phyloP scores from a whole-genome alignment of 2,113 vertebrate species.

The Onychostoma macrolepis region DNA sequence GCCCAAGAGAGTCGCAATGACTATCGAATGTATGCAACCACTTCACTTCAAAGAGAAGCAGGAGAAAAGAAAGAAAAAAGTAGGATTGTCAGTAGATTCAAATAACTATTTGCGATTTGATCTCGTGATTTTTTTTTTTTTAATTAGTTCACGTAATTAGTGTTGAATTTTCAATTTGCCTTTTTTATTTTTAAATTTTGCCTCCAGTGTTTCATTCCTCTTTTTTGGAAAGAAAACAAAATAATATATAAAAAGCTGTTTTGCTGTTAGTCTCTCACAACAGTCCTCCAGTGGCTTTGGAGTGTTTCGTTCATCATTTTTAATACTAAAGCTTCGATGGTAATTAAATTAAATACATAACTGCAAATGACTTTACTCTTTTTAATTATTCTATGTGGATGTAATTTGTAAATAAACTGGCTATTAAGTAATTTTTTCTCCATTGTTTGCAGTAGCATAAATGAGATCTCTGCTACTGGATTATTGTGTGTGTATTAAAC shows the following conservation, averaged over 20 bases:
- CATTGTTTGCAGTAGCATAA: background rate
- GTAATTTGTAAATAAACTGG: background rate
- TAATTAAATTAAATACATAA: background rate
- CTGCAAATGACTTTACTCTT: background rate
- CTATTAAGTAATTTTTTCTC: background rate
- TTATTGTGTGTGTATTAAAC: background rate
- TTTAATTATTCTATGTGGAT: background rate
- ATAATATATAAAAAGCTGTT: background rate
- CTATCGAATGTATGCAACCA: conserved; percentile 15
- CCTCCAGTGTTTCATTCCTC: background rate
- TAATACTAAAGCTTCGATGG: background rate
- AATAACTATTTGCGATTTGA: background rate
- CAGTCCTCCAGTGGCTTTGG: background rate
- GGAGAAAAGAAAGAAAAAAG: background rate
- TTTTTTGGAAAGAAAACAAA: background rate
- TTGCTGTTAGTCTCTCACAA: background rate
- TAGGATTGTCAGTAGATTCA: background rate
- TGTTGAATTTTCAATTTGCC: background rate
- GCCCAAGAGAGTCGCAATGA: conserved; percentile 19
- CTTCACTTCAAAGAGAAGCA: conserved; percentile 5
- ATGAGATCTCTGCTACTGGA: background rate
- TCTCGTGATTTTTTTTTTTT: background rate
- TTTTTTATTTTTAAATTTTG: background rate
- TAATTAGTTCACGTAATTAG: background rate
- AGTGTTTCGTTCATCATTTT: background rate